These are phyloP conservation scores for Ellobius talpinus DNA, from an alignment of 2,113 vertebrate genomes.

Conservation along the genomic window DNA sequence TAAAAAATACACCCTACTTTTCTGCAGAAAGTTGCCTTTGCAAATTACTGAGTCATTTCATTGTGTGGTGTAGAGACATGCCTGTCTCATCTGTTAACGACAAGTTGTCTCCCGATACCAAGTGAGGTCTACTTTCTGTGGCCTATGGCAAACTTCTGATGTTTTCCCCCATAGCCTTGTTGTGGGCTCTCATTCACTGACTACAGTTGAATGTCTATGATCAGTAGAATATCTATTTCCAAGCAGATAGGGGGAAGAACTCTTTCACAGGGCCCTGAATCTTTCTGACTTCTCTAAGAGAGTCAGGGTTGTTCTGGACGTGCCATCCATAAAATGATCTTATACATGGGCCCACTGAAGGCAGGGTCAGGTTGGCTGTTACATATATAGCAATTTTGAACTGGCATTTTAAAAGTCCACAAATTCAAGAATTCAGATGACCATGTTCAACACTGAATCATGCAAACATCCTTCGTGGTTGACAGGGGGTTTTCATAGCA, in stretches of 20 bases:
- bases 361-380: not conserved
- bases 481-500: not conserved
- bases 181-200: not conserved
- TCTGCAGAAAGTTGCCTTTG: not conserved
- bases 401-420: conserved; percentile 23
- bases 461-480: not conserved
- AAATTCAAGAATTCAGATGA: not conserved
- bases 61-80: not conserved
- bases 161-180: not conserved
- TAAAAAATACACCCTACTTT: conserved; percentile 45
- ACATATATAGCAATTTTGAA: not conserved
- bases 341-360: not conserved
- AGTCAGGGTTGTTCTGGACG: not conserved
- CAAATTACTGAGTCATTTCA: not conserved
- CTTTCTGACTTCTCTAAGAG: not conserved
- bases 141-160: not conserved
- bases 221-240: not conserved
- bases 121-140: not conserved
- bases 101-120: not conserved
- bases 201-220: not conserved
- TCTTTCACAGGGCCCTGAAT: not conserved
- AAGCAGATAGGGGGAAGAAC: not conserved
- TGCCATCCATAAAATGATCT: not conserved
- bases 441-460: not conserved
- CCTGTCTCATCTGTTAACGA: not conserved